Evolutionary conservation across 2,113 vertebrate species (phyloP).

Genomic region (Etia nguti): DNA sequence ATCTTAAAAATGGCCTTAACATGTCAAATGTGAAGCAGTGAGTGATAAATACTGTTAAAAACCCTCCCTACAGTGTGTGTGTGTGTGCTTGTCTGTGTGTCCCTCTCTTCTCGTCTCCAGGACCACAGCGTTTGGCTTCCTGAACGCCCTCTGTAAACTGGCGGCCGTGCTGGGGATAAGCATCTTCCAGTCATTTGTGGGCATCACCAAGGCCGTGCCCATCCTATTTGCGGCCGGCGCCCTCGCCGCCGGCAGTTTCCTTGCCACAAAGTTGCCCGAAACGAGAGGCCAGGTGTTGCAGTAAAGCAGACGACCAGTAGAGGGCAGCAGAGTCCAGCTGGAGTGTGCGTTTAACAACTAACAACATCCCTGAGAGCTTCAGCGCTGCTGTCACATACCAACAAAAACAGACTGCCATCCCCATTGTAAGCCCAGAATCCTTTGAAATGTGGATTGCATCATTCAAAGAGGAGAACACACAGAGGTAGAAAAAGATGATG

Average conservation of each 20-base stretch:
- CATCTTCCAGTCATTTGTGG: constrained; percentile 96
- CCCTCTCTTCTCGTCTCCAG: constrained; percentile 55
- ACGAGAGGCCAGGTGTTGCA: constrained; percentile 91
- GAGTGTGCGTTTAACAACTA: constrained; percentile 54
- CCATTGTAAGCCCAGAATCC: constrained; percentile 63
- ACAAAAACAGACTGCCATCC: constrained; percentile 41
- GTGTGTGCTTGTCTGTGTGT: neutral
- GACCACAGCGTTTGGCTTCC: constrained; percentile 91
- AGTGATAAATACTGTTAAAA: neutral
- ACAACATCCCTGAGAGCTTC: constrained; percentile 53
- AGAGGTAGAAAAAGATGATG: constrained; percentile 2
- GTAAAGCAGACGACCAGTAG: constrained; percentile 65
- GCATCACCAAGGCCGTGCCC: constrained; percentile 90
- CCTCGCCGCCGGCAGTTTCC: constrained; percentile 86
- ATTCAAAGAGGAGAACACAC: constrained; percentile 21
- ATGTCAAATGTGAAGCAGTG: neutral
- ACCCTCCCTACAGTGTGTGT: neutral
- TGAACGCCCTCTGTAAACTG: constrained; percentile 91
- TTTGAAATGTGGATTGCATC: constrained; percentile 50
- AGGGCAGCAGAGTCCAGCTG: constrained; percentile 47
- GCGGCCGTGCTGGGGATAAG: constrained; percentile 93
- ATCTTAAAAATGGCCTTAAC: neutral
- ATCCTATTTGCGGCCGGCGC: constrained; percentile 89
- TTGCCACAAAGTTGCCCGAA: constrained; percentile 90
- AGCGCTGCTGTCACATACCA: constrained; percentile 40